Percentiles rank a stretch among this genome's conserved stretches.
Conservation (phyloP, 2,797 vertebrate species). For the Hoplostethus mediterraneus region DNA sequence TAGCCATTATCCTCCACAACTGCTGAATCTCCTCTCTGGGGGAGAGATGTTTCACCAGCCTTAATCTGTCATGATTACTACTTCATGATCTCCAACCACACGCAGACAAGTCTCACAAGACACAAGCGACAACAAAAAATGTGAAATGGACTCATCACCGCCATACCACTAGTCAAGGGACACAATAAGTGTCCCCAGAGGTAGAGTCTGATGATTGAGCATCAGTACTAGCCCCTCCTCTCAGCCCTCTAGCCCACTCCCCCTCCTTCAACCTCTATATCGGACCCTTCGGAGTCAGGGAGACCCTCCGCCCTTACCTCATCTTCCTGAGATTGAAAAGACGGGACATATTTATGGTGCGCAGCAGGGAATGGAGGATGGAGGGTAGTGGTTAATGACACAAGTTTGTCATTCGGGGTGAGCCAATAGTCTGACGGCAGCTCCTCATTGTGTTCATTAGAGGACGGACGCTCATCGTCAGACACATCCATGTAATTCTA, state of each 20-base stretch:
- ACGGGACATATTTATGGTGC: slow-evolving; percentile 19
- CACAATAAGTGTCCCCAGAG: slow-evolving; percentile 34
- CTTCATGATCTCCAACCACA: not conserved
- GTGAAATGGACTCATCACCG: slow-evolving; percentile 27
- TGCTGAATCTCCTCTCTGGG: slow-evolving; percentile 5
- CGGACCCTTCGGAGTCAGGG: slow-evolving; percentile 14
- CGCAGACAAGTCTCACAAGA: not conserved
- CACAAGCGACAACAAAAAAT: slow-evolving; percentile 17
- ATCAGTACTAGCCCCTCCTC: slow-evolving; percentile 54
- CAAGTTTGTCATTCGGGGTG: slow-evolving; percentile 36
- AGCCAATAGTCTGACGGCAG: slow-evolving; percentile 17
- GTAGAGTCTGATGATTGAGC: slow-evolving; percentile 35
- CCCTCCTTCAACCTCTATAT: slow-evolving; percentile 34
- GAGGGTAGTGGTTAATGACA: slow-evolving; percentile 15
- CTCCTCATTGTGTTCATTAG: not conserved
- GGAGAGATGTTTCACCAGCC: too few relatives aligned
- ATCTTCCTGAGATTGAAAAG: slow-evolving; percentile 30
- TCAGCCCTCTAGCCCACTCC: slow-evolving; percentile 15
- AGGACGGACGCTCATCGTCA: slow-evolving; percentile 9
- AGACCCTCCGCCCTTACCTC: not conserved
- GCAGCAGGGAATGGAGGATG: not conserved
- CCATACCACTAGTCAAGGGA: slow-evolving; percentile 1
- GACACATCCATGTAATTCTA: slow-evolving; percentile 16
- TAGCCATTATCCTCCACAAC: slow-evolving; percentile 7
- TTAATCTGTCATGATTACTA: slow-evolving; percentile 6